These are phyloP conservation scores for Nothoprocta perdicaria DNA, from an alignment of 2,113 vertebrate species.

Conservation along the genomic window DNA sequence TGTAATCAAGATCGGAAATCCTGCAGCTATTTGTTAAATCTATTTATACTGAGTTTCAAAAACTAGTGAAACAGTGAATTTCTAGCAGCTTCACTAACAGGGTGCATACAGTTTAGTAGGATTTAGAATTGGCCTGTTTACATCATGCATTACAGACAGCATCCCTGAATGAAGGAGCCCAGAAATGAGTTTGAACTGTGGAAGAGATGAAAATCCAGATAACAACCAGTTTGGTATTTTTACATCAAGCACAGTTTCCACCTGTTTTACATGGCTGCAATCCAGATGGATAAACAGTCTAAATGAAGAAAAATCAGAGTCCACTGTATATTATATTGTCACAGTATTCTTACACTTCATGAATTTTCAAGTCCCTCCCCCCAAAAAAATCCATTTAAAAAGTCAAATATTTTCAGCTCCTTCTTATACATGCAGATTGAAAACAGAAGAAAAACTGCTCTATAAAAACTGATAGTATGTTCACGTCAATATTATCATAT, in stretches of 20 bases:
- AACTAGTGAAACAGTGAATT: neutral
- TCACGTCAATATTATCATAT: neutral
- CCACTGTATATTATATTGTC: neutral
- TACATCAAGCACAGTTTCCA: neutral
- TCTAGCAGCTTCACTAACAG: neutral
- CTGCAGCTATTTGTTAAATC: neutral
- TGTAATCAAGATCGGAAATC: neutral
- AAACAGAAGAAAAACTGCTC: neutral
- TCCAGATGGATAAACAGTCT: neutral
- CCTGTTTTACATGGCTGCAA: neutral
- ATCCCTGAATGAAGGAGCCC: neutral
- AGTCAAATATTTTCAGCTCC: neutral
- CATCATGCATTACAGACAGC: fast-evolving
- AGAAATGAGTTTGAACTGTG: neutral
- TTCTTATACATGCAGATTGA: neutral
- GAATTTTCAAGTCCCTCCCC: neutral
- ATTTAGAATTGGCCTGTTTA: neutral
- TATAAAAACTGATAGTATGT: neutral
- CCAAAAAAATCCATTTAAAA: too few species aligned
- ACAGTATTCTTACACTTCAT: neutral
- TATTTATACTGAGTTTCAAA: neutral
- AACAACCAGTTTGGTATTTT: neutral
- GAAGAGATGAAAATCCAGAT: neutral
- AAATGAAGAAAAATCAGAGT: neutral
- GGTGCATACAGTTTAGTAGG: neutral